A percentile compares a stretch with the other conserved stretches of the same genome.
Evolutionary conservation across 2,113 vertebrate species (phyloP).

Genomic region (Emydocephalus ijimae): DNA sequence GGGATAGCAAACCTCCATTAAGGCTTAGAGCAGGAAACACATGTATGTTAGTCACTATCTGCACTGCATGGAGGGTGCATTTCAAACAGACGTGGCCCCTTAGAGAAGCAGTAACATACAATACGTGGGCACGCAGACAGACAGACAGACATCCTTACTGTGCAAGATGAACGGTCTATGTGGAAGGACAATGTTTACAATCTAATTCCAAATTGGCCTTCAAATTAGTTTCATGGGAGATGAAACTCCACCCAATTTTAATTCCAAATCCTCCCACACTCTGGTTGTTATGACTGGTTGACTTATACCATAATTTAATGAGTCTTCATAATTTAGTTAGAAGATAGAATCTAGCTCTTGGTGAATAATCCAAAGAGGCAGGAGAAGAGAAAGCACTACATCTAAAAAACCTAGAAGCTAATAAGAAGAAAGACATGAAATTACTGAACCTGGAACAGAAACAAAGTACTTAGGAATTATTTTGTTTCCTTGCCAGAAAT

Average conservation of each 20-base stretch:
- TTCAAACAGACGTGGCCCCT: not conserved
- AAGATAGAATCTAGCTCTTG: not conserved
- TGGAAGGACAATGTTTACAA: not conserved
- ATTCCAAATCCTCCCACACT: not conserved
- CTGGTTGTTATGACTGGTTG: not conserved
- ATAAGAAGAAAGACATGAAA: not conserved
- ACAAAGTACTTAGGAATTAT: not conserved
- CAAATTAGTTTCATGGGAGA: not conserved
- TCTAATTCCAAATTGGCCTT: not conserved
- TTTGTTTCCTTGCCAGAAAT: not conserved
- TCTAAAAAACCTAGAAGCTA: not conserved
- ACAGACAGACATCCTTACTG: not conserved
- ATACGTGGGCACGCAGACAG: not conserved
- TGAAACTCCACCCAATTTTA: not conserved
- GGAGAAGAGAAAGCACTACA: not conserved
- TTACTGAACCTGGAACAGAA: not conserved
- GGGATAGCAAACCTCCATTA: not conserved
- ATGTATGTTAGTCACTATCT: not conserved
- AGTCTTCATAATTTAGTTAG: not conserved
- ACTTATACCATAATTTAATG: not conserved
- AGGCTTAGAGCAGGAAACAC: not conserved
- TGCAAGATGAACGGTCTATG: not conserved
- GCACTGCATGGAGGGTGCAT: not conserved
- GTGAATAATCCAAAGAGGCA: not conserved
- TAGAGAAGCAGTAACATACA: not conserved